Evolutionary conservation across 2,113 vertebrate species (phyloP), one percentile per base, ranked within the genome.

Genomic region (Aix galericulata): DNA sequence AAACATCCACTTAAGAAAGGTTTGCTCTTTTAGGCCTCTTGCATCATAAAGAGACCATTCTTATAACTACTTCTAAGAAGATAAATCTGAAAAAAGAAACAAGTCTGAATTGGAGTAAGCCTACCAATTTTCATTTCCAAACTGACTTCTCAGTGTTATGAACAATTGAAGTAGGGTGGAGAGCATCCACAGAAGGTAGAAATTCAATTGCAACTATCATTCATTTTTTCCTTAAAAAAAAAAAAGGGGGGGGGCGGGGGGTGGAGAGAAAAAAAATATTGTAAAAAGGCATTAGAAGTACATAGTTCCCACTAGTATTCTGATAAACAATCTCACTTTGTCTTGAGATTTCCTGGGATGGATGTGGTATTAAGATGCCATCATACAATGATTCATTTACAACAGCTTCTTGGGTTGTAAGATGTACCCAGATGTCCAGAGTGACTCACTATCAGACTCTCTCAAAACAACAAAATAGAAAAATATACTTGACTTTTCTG

Each of bases 271-370:
- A 46, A 48, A 48, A 44, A 55, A 11, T 0, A 11, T 34, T 81
- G 56, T 78, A 48, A 21, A 48, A 21, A 48, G 40, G 40, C 40
- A 40, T 40, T 40, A 48, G 31, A 74, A 42, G 4, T 68, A 31
- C 0, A 0, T 13, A 20, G 3, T 34, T 82, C 17, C 26, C 34
- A 63, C 1, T 31, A 21, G 2, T 62, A 20, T 78, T 94, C 56
- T 60, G 17, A 42, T 55, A 56, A 93, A 86, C 9, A 48, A n/a
- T 62, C 25, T 74, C 18, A 53, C 7, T 78, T 69, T 63, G 3
- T 62, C 55, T 55, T 86, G 29, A 42, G 40, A 50, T 93, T 76
- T 95, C 40, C 55, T 75, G 48, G 17, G 2, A 13, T 67, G 36
- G 15, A 46, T 88, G 27, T 81, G 2, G 0, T 44, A 78, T 53